phyloP scores from a whole-genome alignment of 1,140 invertebrate genomes.

The Bombus consobrinus region DNA sequence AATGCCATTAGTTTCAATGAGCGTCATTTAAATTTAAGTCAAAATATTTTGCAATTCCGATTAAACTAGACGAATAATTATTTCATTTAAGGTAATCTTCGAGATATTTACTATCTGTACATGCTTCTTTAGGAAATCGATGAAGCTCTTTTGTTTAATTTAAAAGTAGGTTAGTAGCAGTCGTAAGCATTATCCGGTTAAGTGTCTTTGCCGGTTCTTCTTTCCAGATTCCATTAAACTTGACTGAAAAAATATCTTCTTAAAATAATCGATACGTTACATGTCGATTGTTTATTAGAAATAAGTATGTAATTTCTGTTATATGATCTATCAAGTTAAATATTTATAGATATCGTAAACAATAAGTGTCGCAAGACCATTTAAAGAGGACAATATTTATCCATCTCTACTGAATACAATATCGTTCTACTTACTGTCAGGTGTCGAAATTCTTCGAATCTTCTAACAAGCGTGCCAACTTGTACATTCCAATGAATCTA shows the following conservation, averaged over 20 bases:
- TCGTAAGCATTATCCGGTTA: background rate
- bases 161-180: conserved; percentile 2
- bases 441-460: background rate
- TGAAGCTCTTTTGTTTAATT: conserved; percentile 12
- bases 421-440: background rate
- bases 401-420: background rate
- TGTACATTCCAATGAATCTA: background rate
- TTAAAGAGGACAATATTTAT: background rate
- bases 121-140: conserved; percentile 2
- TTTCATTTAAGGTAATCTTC: background rate
- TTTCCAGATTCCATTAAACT: background rate
- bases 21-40: background rate
- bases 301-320: background rate
- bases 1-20: background rate
- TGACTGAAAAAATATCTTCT: background rate
- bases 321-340: background rate
- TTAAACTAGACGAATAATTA: no score
- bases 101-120: background rate
- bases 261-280: background rate
- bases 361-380: background rate
- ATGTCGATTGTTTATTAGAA: background rate
- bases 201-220: background rate
- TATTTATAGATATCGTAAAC: conserved; percentile 4
- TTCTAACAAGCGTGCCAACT: background rate
- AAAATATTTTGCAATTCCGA: background rate